Conservation (phyloP, 2,113 vertebrate species). For the Vulpes lagopus region DNA sequence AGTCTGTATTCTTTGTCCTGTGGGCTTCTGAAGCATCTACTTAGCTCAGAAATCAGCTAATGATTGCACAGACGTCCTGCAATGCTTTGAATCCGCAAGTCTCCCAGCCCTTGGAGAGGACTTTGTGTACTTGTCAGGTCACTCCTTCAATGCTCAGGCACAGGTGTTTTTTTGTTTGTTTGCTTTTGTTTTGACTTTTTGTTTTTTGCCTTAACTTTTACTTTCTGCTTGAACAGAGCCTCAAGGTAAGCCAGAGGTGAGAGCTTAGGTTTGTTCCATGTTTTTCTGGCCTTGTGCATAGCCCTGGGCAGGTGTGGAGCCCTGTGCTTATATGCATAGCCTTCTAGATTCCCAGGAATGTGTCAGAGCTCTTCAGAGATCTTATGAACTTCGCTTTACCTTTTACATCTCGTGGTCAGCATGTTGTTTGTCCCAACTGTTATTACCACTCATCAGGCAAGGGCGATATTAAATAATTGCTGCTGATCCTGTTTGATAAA, state of each 20-base stretch:
- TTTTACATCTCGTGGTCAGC: neutral
- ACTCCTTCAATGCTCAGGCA: neutral
- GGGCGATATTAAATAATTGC: neutral
- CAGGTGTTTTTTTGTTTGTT: no score
- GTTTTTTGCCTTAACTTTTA: neutral
- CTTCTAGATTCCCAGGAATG: neutral
- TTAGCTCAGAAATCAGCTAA: neutral
- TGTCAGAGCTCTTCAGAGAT: neutral
- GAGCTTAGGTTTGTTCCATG: neutral
- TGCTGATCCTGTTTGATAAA: constrained; percentile 25
- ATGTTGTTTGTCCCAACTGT: neutral
- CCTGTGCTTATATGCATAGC: neutral
- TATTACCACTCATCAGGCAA: neutral
- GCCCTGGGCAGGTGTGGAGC: neutral
- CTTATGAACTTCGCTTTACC: neutral
- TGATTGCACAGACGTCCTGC: neutral
- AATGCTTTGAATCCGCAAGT: neutral
- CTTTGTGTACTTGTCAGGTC: neutral
- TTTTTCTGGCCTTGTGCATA: neutral
- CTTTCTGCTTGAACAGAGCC: neutral
- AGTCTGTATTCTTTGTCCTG: neutral
- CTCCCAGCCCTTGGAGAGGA: neutral
- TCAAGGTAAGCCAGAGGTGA: neutral
- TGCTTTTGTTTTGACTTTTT: neutral
- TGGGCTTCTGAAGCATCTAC: neutral